These are phyloP conservation scores for Platycheirus rosarum DNA, from an alignment of 2,888 invertebrate species.

Conservation along the genomic window DNA sequence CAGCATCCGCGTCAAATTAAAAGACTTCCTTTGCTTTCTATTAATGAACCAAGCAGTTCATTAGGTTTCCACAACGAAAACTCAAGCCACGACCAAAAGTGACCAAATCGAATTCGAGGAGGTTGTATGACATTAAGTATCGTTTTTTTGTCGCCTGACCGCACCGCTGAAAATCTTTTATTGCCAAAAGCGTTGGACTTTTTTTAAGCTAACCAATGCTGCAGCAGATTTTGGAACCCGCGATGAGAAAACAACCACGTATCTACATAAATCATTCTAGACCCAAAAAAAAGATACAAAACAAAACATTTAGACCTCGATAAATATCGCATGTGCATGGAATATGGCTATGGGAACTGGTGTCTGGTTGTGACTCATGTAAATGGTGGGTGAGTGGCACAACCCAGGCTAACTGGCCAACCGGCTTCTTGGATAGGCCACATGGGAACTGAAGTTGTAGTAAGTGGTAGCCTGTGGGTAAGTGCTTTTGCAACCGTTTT, in stretches of 20 bases:
- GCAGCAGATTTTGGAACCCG: not conserved
- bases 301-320: conserved; percentile 23
- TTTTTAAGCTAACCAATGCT: not conserved
- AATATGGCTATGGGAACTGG: conserved; percentile 58
- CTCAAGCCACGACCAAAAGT: conserved; percentile 4
- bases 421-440: conserved; percentile 51
- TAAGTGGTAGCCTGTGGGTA: not conserved
- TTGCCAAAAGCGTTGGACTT: not conserved
- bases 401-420: not conserved
- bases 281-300: conserved; percentile 21
- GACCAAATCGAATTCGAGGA: conserved; percentile 17
- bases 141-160: not conserved
- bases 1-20: no score
- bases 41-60: no score
- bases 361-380: conserved; percentile 53
- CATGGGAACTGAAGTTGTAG: conserved; percentile 16
- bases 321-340: conserved; percentile 34
- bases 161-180: not conserved
- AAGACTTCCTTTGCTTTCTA: no score
- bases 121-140: conserved; percentile 16
- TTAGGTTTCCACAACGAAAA: no score
- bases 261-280: conserved; percentile 61
- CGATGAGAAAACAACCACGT: conserved; percentile 23
- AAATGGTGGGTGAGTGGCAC: conserved; percentile 29
- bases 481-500: not conserved